Conservation (phyloP, 2,797 vertebrate genomes). For the Smutsia gigantea region DNA sequence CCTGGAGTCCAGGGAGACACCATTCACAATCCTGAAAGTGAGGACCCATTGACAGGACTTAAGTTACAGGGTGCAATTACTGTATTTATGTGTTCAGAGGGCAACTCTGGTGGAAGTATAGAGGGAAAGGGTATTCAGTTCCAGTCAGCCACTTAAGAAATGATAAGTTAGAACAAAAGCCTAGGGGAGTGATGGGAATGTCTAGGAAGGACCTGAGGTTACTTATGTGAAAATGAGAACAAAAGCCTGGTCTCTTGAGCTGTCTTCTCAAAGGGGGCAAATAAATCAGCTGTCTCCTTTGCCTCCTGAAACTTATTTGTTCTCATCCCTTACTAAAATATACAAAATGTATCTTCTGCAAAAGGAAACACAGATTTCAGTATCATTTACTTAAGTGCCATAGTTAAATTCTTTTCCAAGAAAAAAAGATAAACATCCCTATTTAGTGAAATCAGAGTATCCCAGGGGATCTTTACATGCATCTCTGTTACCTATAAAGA, state of each 20-base stretch:
- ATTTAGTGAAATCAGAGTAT: not conserved
- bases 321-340: constrained; percentile 53
- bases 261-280: not conserved
- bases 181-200: not conserved
- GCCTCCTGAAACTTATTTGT: constrained; percentile 24
- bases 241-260: not conserved
- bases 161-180: not conserved
- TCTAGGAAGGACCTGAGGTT: not conserved
- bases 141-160: not conserved
- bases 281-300: constrained; percentile 33
- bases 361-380: constrained; percentile 45
- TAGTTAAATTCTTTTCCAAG: not conserved
- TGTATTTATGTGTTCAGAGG: not conserved
- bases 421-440: not conserved
- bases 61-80: not conserved
- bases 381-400: constrained; percentile 29
- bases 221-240: not conserved
- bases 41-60: not conserved
- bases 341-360: constrained; percentile 29
- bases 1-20: not conserved
- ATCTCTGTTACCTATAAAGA: not conserved
- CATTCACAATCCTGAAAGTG: not conserved
- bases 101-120: not conserved
- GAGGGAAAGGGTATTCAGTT: not conserved
- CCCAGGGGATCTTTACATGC: not conserved